These are phyloP conservation scores for Pocillopora meandrina DNA, from an alignment of 92 coral and sea anemone genomes.

Conservation along the genomic window DNA sequence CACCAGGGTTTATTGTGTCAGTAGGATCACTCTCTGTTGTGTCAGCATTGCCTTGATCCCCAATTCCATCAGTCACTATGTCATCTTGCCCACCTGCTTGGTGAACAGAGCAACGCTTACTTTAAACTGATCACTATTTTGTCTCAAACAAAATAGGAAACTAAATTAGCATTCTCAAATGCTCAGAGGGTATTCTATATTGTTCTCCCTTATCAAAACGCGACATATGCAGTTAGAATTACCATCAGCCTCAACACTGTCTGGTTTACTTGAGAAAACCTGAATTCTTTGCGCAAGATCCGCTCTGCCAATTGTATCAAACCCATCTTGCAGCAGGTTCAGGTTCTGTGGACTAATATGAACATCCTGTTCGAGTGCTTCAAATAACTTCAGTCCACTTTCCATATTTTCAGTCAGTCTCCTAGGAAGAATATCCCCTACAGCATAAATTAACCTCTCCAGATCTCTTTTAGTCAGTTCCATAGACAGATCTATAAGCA, in stretches of 20 bases:
- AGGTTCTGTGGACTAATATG: slow-evolving; percentile 10
- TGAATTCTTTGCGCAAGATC: slow-evolving; percentile 17
- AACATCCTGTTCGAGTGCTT: slow-evolving; percentile 15
- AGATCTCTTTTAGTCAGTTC: slow-evolving; percentile 3
- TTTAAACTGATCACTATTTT: no score
- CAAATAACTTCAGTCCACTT: slow-evolving; percentile 22
- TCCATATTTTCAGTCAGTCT: not conserved
- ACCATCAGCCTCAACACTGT: not conserved
- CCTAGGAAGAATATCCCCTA: slow-evolving; percentile 6
- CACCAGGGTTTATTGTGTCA: no score
- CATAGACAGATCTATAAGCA: slow-evolving; percentile 5
- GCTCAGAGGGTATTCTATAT: no score
- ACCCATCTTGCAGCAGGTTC: slow-evolving; percentile 19
- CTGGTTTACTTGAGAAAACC: not conserved
- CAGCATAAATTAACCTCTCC: slow-evolving; percentile 20
- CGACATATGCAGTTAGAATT: not conserved
- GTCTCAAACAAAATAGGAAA: no score
- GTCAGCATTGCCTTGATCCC: no score
- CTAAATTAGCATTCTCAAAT: no score
- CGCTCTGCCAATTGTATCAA: slow-evolving; percentile 20
- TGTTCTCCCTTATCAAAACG: no score
- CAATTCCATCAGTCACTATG: no score
- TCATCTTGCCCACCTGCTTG: no score
- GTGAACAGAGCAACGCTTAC: no score
- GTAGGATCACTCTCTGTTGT: no score